These are phyloP conservation scores for Cheilosia vulpina DNA, from an alignment of 2,888 invertebrate species.

Conservation along the genomic window DNA sequence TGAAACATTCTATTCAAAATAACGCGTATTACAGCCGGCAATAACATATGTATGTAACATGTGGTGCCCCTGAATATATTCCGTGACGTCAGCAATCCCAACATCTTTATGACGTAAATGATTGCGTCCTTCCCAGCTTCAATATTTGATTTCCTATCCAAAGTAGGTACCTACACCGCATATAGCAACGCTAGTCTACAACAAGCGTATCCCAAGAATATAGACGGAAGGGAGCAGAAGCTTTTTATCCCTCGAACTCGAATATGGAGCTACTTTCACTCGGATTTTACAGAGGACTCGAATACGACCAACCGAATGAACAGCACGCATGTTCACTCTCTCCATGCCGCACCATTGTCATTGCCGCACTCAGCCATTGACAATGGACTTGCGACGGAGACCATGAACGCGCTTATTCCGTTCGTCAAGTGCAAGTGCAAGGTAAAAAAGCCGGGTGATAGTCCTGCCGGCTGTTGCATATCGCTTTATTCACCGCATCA, in stretches of 20 bases:
- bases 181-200: slow-evolving; percentile 40
- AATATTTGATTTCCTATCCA: too few species aligned
- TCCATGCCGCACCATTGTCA: neutral
- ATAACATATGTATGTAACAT: slow-evolving; percentile 2
- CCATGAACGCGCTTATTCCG: slow-evolving; percentile 48
- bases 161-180: neutral
- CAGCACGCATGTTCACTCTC: slow-evolving; percentile 49
- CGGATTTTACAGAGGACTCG: neutral
- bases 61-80: slow-evolving; percentile 14
- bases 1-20: neutral
- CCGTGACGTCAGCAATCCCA: slow-evolving; percentile 51
- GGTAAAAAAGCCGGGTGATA: slow-evolving; percentile 24
- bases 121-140: slow-evolving; percentile 5
- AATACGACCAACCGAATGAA: slow-evolving; percentile 22
- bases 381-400: slow-evolving; percentile 35
- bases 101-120: slow-evolving; percentile 57
- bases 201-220: slow-evolving; percentile 6
- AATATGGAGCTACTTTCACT: slow-evolving; percentile 2
- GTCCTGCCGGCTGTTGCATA: slow-evolving; percentile 35
- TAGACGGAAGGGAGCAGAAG: slow-evolving; percentile 13
- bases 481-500: neutral
- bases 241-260: slow-evolving; percentile 3
- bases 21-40: neutral
- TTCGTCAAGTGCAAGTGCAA: slow-evolving; percentile 71
- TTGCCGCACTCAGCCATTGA: slow-evolving; percentile 3